phyloP scores from a whole-genome alignment of 2,113 vertebrate genomes.

The Manacus vitellinus region DNA sequence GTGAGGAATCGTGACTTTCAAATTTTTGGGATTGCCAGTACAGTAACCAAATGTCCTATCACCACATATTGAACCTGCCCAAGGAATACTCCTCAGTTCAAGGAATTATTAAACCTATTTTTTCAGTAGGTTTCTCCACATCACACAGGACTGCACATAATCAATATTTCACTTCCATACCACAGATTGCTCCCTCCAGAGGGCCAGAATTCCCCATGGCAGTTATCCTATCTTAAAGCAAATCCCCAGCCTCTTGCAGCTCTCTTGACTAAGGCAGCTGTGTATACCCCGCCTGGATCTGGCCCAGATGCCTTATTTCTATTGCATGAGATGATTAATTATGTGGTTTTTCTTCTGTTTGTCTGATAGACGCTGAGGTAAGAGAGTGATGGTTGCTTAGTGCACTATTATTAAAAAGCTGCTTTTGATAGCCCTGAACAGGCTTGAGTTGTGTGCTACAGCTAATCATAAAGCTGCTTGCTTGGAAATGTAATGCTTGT shows the following conservation, averaged over 20 bases:
- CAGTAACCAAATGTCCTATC: neutral
- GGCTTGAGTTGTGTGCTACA: conserved; percentile 69
- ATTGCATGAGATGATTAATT: conserved; percentile 64
- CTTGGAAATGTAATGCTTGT: conserved; percentile 76
- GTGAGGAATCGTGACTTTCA: neutral
- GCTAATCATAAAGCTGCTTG: conserved; percentile 79
- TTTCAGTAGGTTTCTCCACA: neutral
- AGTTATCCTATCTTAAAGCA: neutral
- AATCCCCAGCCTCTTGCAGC: conserved; percentile 8
- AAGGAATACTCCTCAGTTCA: neutral
- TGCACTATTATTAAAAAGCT: conserved; percentile 75
- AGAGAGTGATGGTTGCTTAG: conserved; percentile 63
- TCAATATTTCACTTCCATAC: conserved; percentile 6
- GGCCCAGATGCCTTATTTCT: conserved; percentile 50
- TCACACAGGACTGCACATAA: neutral
- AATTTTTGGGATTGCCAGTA: neutral
- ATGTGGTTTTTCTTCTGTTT: conserved; percentile 69
- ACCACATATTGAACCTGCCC: neutral
- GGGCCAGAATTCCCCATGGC: neutral
- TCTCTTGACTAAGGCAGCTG: neutral
- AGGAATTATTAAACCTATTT: neutral
- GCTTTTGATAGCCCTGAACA: conserved; percentile 74
- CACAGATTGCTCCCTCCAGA: neutral
- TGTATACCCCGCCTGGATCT: conserved; percentile 21
- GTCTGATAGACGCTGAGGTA: conserved; percentile 66